Base-by-base conservation (phyloP, 2,797 vertebrate species). In the Pangasius mekongensis region DNA sequence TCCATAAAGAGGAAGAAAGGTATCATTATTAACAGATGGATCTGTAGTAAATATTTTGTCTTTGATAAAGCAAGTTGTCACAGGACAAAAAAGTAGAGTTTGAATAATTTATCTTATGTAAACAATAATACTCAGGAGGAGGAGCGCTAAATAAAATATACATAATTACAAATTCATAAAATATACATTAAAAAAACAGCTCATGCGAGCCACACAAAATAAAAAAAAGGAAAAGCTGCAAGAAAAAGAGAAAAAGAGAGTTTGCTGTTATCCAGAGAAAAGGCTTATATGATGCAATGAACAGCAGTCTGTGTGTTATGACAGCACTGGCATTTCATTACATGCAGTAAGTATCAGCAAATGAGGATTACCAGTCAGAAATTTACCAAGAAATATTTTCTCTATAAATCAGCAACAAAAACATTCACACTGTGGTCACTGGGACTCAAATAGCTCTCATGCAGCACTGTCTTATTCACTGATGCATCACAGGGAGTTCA, bases 271-370 rank as follows among this genome's bases (percentile, higher is more conserved):
- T 89, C 49, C 84, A 87, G 43, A 47, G n/a, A 47, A 83, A 89
- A 81, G 58, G 73, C 66, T 54, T 54, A 86, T 84, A 83, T 86
- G 82, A 74, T 84, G 76, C 47, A 90, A 89, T 86, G 85, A 83
- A 91, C 43, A 89, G 85, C 88, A 89, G 87, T 90, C 83, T 86
- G 78, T 88, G 87, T 86, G 77, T 90, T 89, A 86, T 84, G 86
- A 88, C 87, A 87, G 66, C 88, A 90, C 24, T 84, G 83, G 85
- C 86, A 86, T 80, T 71, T 86, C 36, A 88, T 87, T 87, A 87
- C 89, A 91, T 91, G 89, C 91, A 90, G 89, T 54, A 90, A 36
- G 67, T 33, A 82, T 89, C 88, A 91, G 71, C 84, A 69, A 90
- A 66, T 67, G 22, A 69, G 16, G 82, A 88, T 84, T 36, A 66